These are phyloP conservation scores for Hyles vespertilio DNA, from an alignment of 1,140 invertebrate species.

Conservation along the genomic window DNA sequence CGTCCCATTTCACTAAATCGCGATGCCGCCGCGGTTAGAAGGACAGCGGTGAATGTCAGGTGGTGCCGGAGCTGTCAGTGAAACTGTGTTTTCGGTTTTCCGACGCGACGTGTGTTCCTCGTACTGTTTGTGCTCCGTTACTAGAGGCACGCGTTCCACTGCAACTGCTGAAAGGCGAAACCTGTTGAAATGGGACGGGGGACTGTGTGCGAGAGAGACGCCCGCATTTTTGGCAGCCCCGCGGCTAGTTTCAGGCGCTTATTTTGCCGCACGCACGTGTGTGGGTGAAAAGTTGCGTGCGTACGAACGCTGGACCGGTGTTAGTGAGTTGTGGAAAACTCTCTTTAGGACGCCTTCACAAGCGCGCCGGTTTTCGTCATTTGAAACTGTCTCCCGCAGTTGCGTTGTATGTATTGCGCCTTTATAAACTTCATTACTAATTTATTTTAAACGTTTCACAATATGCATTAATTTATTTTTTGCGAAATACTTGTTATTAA, in stretches of 20 bases:
- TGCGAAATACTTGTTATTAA: too few relatives aligned
- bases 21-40: constrained; percentile 35
- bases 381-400: constrained; percentile 11
- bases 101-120: constrained; percentile 63
- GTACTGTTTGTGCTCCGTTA: constrained; percentile 69
- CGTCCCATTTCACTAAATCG: constrained; percentile 36
- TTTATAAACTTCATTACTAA: neutral
- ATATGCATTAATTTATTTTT: too few relatives aligned
- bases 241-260: constrained; percentile 59
- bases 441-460: neutral
- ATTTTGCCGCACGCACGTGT: constrained; percentile 60
- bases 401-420: too few relatives aligned
- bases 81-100: constrained; percentile 71
- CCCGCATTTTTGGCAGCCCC: constrained; percentile 19
- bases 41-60: constrained; percentile 57
- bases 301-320: constrained; percentile 57
- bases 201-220: constrained; percentile 53
- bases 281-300: constrained; percentile 67
- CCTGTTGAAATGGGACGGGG: constrained; percentile 71
- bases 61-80: constrained; percentile 64
- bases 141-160: constrained; percentile 67
- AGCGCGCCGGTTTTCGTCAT: constrained; percentile 47
- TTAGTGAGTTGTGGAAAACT: constrained; percentile 73
- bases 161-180: constrained; percentile 71
- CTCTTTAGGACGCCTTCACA: constrained; percentile 67